These are phyloP conservation scores for Pseudorasbora parva DNA, from an alignment of 2,113 vertebrate species.

Conservation along the genomic window DNA sequence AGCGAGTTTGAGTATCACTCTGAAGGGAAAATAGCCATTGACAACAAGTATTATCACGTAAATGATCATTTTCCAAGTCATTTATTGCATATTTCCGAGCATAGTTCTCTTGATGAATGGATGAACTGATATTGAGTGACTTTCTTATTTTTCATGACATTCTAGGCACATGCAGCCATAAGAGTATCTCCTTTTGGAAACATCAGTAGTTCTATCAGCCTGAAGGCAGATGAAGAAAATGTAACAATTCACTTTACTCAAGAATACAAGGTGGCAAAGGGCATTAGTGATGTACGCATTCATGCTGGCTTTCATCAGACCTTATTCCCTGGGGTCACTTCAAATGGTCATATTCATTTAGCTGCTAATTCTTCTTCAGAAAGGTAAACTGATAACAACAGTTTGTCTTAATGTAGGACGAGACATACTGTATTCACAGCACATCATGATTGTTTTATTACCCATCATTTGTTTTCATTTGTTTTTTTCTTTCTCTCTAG, in stretches of 20 bases:
- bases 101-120: background rate
- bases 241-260: constrained; percentile 68
- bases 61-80: constrained; percentile 36
- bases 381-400: constrained; percentile 69
- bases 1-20: constrained; percentile 70
- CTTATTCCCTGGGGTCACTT: constrained; percentile 62
- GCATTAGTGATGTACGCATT: constrained; percentile 55
- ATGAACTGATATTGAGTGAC: background rate
- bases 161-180: constrained; percentile 69
- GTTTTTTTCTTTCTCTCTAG: constrained; percentile 63
- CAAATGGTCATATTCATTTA: constrained; percentile 70
- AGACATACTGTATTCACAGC: too few relatives aligned
- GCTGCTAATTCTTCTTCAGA: constrained; percentile 72
- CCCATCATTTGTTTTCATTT: background rate
- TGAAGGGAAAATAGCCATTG: constrained; percentile 66
- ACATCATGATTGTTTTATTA: background rate
- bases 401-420: background rate
- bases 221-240: constrained; percentile 68
- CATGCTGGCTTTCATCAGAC: constrained; percentile 74
- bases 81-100: background rate
- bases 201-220: constrained; percentile 68
- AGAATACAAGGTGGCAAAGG: constrained; percentile 64
- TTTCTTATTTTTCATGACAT: background rate
- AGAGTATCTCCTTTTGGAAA: constrained; percentile 54
- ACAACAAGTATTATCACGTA: constrained; percentile 74